Evolutionary conservation across 2,113 vertebrate species (phyloP).

Genomic region (Apeltes quadracus): DNA sequence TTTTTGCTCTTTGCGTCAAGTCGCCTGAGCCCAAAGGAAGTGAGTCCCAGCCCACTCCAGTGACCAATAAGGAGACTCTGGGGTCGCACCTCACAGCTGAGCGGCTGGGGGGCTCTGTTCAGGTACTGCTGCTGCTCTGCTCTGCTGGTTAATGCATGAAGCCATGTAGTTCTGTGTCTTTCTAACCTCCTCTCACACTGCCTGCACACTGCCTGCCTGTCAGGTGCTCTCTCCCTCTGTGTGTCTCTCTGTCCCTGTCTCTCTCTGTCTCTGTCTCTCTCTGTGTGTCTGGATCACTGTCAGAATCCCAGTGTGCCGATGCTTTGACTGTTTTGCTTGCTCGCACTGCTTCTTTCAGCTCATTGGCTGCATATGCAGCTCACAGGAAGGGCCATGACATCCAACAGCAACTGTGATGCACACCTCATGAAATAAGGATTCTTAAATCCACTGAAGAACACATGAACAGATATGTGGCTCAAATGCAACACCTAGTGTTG

Average conservation of each 20-base stretch:
- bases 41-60: slow-evolving; percentile 88
- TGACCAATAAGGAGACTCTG: slow-evolving; percentile 89
- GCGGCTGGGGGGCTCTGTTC: slow-evolving; percentile 90
- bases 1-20: slow-evolving; percentile 83
- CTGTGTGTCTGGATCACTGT: slow-evolving; percentile 35
- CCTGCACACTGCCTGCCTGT: slow-evolving; percentile 35
- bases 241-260: not conserved
- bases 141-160: slow-evolving; percentile 69
- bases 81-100: slow-evolving; percentile 89
- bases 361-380: slow-evolving; percentile 49
- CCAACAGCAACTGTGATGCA: slow-evolving; percentile 23
- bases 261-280: not conserved
- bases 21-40: slow-evolving; percentile 88
- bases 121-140: slow-evolving; percentile 85
- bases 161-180: slow-evolving; percentile 50
- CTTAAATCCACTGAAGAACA: not conserved
- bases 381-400: slow-evolving; percentile 40
- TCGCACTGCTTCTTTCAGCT: slow-evolving; percentile 40
- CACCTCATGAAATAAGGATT: slow-evolving; percentile 10
- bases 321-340: slow-evolving; percentile 34
- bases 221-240: slow-evolving; percentile 28
- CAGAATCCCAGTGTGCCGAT: slow-evolving; percentile 46
- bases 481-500: slow-evolving; percentile 69
- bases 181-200: slow-evolving; percentile 27
- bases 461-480: slow-evolving; percentile 15